Percentiles rank a stretch among this genome's conserved stretches.
Evolutionary conservation across 2,888 invertebrate species (phyloP).

Genomic region (Scaptomyza polygonia): DNA sequence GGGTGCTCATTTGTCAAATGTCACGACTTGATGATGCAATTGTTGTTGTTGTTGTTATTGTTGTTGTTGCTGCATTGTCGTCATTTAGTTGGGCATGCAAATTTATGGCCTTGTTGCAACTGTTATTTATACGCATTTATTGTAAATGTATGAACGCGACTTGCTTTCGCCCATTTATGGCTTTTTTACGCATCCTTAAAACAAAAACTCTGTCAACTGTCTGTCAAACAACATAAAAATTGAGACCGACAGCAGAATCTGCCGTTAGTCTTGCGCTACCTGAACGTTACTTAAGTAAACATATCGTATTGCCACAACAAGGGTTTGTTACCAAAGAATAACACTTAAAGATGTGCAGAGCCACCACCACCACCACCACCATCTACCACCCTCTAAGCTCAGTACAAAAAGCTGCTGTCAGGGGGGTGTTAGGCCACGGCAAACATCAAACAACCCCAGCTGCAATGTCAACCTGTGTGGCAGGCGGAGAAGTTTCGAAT

Average conservation of each 20-base stretch:
- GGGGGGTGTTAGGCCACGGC: slow-evolving; percentile 21
- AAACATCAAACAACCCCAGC: slow-evolving; percentile 56
- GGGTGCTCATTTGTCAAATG: slow-evolving; percentile 80
- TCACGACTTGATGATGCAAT: slow-evolving; percentile 81
- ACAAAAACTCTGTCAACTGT: slow-evolving; percentile 74
- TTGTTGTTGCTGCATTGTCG: slow-evolving; percentile 48
- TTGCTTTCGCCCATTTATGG: slow-evolving; percentile 53
- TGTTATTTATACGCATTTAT: slow-evolving; percentile 51
- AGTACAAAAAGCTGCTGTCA: slow-evolving; percentile 11
- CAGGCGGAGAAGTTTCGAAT: not conserved
- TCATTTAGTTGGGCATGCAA: slow-evolving; percentile 73
- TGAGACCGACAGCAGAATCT: slow-evolving; percentile 31
- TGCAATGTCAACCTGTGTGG: slow-evolving; percentile 46
- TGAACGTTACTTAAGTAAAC: slow-evolving; percentile 51
- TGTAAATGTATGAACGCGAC: slow-evolving; percentile 20
- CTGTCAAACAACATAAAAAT: slow-evolving; percentile 38
- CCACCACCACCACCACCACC: slow-evolving; percentile 2
- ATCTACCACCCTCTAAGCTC: not conserved
- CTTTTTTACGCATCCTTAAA: slow-evolving; percentile 66
- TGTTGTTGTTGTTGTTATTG: slow-evolving; percentile 50
- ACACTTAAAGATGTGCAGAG: slow-evolving; percentile 63
- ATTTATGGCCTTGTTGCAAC: slow-evolving; percentile 66
- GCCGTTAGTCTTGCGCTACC: slow-evolving; percentile 7
- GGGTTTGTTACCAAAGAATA: slow-evolving; percentile 69
- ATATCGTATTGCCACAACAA: slow-evolving; percentile 67